These are phyloP conservation scores for Cervus canadensis DNA, from an alignment of 2,113 vertebrate genomes.

Conservation along the genomic window DNA sequence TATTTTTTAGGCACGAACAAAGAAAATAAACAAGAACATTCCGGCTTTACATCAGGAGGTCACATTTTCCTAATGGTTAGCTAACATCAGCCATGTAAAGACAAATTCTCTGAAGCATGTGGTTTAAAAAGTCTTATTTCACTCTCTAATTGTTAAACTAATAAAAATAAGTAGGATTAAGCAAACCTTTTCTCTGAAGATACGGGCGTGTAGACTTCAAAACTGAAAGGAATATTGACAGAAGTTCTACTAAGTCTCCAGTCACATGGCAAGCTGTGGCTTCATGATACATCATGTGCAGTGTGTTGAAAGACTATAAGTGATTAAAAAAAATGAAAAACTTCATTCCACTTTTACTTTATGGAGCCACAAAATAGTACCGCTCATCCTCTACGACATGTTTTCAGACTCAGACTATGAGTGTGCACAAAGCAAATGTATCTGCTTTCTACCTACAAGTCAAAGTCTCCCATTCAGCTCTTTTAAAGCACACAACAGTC, in stretches of 20 bases:
- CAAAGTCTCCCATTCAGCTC: not conserved
- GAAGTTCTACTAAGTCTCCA: conserved; percentile 97
- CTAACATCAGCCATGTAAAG: not conserved
- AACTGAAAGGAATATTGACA: conserved; percentile 97
- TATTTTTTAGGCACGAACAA: not conserved
- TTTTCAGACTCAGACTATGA: not conserved
- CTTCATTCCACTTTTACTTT: conserved; percentile 39
- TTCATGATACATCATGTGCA: conserved; percentile 99
- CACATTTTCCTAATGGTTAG: not conserved
- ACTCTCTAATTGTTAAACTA: conserved; percentile 11
- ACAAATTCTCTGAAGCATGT: not conserved
- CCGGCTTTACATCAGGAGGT: not conserved
- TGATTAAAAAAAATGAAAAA: conserved; percentile 41
- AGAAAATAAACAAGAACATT: not conserved
- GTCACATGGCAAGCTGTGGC: conserved; percentile 99
- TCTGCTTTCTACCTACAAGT: not conserved
- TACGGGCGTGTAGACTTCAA: conserved; percentile 96
- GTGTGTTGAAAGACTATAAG: conserved; percentile 95
- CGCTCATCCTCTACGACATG: not conserved
- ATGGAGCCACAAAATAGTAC: conserved; percentile 2
- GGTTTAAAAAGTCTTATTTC: not conserved
- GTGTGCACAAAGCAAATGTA: not conserved
- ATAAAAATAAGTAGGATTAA: conserved; percentile 8
- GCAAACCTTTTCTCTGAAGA: conserved; percentile 97
- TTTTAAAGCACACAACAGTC: not conserved